These are phyloP conservation scores for Tangachromis dhanisi DNA, from an alignment of 2,113 vertebrate genomes.

Conservation along the genomic window DNA sequence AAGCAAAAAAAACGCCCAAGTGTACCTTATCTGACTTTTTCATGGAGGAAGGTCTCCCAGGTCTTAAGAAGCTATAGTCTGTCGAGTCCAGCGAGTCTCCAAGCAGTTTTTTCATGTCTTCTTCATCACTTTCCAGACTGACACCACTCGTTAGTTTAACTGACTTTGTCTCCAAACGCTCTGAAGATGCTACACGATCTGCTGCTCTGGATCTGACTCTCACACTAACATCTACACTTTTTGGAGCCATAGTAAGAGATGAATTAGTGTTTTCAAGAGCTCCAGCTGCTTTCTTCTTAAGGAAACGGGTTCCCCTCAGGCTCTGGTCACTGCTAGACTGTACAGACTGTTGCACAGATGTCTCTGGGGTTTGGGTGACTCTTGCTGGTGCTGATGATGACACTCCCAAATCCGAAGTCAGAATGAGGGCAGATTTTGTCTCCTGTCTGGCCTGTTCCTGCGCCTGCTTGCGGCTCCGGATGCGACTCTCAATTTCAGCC, in stretches of 20 bases:
- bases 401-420: not conserved
- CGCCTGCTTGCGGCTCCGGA: conserved; percentile 39
- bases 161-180: not conserved
- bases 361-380: not conserved
- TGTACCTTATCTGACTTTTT: conserved; percentile 23
- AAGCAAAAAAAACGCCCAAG: rapidly evolving
- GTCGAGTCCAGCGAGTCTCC: conserved; percentile 53
- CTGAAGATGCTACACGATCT: not conserved
- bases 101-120: conserved; percentile 65
- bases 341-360: not conserved
- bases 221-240: not conserved
- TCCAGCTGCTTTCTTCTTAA: conserved; percentile 52
- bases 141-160: not conserved
- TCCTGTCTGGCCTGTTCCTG: not conserved
- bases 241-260: not conserved
- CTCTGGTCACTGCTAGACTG: conserved; percentile 11
- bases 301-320: conserved; percentile 40
- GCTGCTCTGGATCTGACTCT: not conserved
- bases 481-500: conserved; percentile 69
- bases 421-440: not conserved
- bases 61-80: not conserved
- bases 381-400: not conserved
- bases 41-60: not conserved
- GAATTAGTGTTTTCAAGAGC: not conserved
- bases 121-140: conserved; percentile 71